These are phyloP conservation scores for Megaceryle alcyon DNA, from an alignment of 2,797 vertebrate species.

Conservation along the genomic window DNA sequence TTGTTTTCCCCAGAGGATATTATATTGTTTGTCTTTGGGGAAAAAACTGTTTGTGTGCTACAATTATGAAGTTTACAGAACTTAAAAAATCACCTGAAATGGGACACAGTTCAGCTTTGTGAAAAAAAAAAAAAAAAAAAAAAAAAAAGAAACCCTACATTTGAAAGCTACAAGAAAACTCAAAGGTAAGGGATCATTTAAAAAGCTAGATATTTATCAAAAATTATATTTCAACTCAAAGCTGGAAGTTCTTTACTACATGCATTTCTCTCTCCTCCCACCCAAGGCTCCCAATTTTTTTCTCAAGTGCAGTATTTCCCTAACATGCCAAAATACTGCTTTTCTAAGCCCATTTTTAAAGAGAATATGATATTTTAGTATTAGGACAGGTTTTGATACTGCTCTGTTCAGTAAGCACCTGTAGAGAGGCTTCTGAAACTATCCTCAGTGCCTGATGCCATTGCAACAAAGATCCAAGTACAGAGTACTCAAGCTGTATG, in stretches of 20 bases:
- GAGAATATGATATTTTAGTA: neutral
- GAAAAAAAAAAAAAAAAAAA: neutral
- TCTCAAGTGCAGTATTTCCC: neutral
- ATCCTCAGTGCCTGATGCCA: neutral
- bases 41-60: neutral
- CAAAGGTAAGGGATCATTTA: neutral
- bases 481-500: too few relatives aligned
- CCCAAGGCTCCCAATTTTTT: neutral
- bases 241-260: neutral
- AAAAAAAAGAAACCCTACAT: neutral
- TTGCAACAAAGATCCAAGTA: neutral
- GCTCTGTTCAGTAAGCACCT: neutral
- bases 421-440: neutral
- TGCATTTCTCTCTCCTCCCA: neutral
- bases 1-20: constrained; percentile 62
- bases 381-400: neutral
- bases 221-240: neutral
- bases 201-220: neutral
- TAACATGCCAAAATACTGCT: neutral
- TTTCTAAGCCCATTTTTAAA: neutral
- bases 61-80: constrained; percentile 22
- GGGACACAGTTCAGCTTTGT: neutral
- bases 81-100: constrained; percentile 45
- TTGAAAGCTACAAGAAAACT: neutral
- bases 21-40: constrained; percentile 46